phyloP scores from a whole-genome alignment of 2,888 invertebrate species.

The Amphimallon solstitiale region DNA sequence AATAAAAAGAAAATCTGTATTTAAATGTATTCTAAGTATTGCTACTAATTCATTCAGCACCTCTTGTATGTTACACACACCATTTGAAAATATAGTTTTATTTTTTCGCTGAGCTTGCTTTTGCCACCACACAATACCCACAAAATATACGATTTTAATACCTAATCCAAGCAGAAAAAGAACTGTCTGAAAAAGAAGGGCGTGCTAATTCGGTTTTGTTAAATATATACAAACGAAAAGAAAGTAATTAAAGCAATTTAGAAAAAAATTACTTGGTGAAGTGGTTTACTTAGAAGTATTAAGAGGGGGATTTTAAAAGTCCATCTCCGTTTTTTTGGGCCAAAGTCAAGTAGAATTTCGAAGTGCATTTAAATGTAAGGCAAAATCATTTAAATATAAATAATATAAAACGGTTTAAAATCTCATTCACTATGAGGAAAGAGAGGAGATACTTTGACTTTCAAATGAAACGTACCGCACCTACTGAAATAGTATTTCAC shows the following conservation, averaged over 20 bases:
- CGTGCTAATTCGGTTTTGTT: conserved; percentile 25
- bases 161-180: background rate
- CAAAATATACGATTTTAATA: background rate
- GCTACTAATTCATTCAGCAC: no score
- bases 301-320: conserved; percentile 60
- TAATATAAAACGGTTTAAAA: conserved; percentile 55
- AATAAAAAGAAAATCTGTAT: no score
- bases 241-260: conserved; percentile 21
- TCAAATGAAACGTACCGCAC: background rate
- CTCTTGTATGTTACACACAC: no score
- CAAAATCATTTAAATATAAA: conserved; percentile 59
- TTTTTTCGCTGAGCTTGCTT: no score
- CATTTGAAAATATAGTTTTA: no score
- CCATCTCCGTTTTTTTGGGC: conserved; percentile 57
- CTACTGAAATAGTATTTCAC: no score
- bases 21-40: no score
- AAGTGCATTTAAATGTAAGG: conserved; percentile 60
- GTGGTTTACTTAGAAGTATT: conserved; percentile 52
- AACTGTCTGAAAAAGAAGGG: background rate
- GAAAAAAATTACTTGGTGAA: conserved; percentile 22
- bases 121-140: background rate
- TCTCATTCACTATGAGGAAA: conserved; percentile 1
- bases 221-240: conserved; percentile 21
- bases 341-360: conserved; percentile 56
- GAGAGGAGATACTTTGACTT: background rate